Conservation (phyloP, 2,113 vertebrate genomes). For the Saguinus imperator region DNA sequence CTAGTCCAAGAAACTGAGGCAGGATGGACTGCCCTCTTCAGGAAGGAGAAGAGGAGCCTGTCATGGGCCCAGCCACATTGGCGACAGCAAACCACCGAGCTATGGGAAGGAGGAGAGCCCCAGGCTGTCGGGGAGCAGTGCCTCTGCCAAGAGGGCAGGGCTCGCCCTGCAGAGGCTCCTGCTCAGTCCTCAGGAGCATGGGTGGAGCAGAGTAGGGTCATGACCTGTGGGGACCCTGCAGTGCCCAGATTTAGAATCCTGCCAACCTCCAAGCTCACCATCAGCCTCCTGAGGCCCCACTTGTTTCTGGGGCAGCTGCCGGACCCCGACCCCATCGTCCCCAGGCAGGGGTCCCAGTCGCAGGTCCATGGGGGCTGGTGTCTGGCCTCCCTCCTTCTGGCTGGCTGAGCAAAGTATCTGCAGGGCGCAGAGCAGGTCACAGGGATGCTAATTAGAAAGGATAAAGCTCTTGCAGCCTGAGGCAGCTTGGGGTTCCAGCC, state of each 20-base stretch:
- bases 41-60: background rate
- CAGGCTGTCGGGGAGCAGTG: background rate
- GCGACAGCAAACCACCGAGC: too few species aligned
- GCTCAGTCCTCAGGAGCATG: accelerated
- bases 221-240: too few species aligned
- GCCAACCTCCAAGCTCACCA: too few species aligned
- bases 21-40: background rate
- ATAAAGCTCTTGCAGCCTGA: background rate
- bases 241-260: background rate
- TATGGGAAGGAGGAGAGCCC: background rate
- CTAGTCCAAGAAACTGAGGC: background rate
- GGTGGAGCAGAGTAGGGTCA: accelerated
- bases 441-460: background rate
- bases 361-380: too few species aligned
- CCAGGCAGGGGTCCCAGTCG: background rate
- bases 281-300: accelerated
- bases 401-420: background rate
- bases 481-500: background rate
- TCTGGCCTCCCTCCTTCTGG: background rate
- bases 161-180: background rate
- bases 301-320: background rate
- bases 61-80: background rate
- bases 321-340: background rate
- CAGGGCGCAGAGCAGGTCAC: background rate
- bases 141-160: background rate